These are phyloP conservation scores for Aradus depressus DNA, from an alignment of 2,888 invertebrate species.

Conservation along the genomic window DNA sequence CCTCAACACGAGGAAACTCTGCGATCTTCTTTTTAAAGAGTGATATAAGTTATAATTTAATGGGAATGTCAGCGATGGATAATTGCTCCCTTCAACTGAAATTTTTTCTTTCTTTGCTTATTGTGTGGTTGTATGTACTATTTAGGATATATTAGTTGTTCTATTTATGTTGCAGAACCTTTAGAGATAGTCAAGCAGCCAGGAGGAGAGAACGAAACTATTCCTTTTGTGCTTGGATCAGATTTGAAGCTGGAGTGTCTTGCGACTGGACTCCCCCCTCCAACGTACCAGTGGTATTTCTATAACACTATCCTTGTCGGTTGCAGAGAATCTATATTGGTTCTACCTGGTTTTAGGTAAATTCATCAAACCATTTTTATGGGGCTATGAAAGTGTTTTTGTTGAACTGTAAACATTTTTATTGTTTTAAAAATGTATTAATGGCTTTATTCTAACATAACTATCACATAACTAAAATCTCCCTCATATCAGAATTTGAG, in stretches of 20 bases:
- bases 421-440: no score
- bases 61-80: neutral
- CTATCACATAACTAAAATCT: no score
- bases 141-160: neutral
- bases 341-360: constrained; percentile 23
- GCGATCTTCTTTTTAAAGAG: neutral
- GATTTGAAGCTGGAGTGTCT: constrained; percentile 27
- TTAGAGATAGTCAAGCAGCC: constrained; percentile 28
- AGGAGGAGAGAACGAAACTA: constrained; percentile 18
- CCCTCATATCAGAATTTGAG: no score
- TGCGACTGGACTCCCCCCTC: constrained; percentile 30
- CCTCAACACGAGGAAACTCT: neutral
- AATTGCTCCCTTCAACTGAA: neutral
- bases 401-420: neutral
- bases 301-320: constrained; percentile 26
- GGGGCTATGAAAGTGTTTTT: no score
- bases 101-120: neutral
- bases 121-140: neutral
- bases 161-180: constrained; percentile 23
- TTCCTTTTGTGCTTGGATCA: constrained; percentile 18
- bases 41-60: neutral
- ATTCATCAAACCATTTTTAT: no score
- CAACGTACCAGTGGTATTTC: constrained; percentile 30
- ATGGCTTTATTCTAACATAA: no score
- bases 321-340: constrained; percentile 22